Conservation (phyloP, 2,888 invertebrate genomes). For the Heliconius ethilla region DNA sequence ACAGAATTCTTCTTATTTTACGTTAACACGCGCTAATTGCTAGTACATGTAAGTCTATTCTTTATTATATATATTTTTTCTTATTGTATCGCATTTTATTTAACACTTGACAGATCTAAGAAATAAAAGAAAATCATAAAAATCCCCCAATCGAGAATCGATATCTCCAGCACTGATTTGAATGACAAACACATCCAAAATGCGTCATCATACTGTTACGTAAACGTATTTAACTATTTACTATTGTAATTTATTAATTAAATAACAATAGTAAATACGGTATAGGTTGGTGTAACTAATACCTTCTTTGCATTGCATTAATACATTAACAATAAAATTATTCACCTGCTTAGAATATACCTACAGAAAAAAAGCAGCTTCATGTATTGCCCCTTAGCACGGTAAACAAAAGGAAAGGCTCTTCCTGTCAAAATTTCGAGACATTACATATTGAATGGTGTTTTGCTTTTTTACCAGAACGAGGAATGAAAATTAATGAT, state of each 20-base stretch:
- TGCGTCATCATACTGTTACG: not conserved
- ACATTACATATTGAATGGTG: too few relatives aligned
- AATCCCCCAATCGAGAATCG: not conserved
- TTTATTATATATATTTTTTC: not conserved
- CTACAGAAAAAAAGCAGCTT: not conserved
- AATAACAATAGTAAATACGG: not conserved
- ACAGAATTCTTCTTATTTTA: slow-evolving; percentile 6
- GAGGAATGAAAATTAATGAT: too few relatives aligned
- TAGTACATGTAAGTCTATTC: not conserved
- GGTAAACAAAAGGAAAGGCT: too few relatives aligned
- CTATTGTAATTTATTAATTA: not conserved
- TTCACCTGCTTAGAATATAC: not conserved
- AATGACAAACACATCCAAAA: not conserved
- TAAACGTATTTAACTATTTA: not conserved
- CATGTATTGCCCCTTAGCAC: too few relatives aligned
- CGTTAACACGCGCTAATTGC: not conserved
- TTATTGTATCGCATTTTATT: too few relatives aligned
- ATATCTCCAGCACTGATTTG: not conserved
- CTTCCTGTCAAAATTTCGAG: too few relatives aligned
- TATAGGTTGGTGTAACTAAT: not conserved
- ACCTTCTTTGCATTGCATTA: not conserved
- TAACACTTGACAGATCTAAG: not conserved
- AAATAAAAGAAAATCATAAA: not conserved
- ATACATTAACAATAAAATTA: not conserved
- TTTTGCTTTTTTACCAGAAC: too few relatives aligned